Evolutionary conservation across 2,113 vertebrate species (phyloP).

Genomic region (Aspidoscelis tigris): DNA sequence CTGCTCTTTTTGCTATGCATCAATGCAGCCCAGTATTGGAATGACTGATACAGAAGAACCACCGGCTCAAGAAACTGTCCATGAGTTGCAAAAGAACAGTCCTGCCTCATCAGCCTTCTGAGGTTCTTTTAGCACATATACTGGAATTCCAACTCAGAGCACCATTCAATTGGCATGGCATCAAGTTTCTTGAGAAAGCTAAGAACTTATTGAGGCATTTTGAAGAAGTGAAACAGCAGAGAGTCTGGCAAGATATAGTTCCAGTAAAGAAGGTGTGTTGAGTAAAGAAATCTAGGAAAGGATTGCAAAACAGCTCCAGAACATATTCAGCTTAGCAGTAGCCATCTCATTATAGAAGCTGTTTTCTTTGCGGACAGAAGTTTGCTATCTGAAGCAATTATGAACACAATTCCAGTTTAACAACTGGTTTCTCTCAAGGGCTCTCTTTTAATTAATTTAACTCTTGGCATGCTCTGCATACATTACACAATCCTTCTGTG

Average conservation of each 20-base stretch:
- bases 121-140: neutral
- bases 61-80: too few species aligned
- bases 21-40: too few species aligned
- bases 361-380: neutral
- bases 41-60: too few species aligned
- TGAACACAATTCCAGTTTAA: neutral
- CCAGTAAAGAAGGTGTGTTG: neutral
- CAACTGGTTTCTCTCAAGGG: neutral
- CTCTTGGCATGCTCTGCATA: neutral
- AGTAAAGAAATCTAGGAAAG: neutral
- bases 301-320: neutral
- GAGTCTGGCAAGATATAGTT: neutral
- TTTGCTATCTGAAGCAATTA: constrained; percentile 3
- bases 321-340: neutral
- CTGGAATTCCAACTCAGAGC: neutral
- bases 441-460: constrained; percentile 1
- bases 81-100: too few species aligned
- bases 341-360: neutral
- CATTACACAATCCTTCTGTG: constrained; percentile 3
- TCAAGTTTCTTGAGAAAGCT: neutral
- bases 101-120: too few species aligned
- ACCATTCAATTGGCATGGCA: neutral
- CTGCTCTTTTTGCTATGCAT: too few species aligned
- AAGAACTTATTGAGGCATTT: neutral
- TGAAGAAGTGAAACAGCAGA: neutral